A percentile compares a stretch with the other conserved stretches of the same genome.
phyloP scores from a whole-genome alignment of 2,888 invertebrate genomes.

The Nomada fabriciana region DNA sequence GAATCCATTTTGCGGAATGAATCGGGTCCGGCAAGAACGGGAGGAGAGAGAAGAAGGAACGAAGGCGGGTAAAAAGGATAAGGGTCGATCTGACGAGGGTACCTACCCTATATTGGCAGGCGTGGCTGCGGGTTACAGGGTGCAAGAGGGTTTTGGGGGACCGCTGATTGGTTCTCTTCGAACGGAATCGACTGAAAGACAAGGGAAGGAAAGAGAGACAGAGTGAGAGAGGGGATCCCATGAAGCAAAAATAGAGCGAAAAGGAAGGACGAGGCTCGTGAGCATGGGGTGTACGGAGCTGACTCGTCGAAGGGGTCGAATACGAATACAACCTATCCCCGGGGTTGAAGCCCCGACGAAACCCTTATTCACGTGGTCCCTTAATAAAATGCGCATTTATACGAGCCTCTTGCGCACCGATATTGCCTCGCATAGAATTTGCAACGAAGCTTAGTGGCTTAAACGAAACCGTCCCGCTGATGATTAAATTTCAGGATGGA shows the following conservation, averaged over 20 bases:
- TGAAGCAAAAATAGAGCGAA: conserved; percentile 48
- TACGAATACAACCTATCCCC: conserved; percentile 58
- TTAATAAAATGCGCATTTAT: conserved; percentile 83
- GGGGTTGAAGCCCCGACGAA: conserved; percentile 56
- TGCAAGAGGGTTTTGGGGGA: conserved; percentile 78
- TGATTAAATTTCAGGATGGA: conserved; percentile 52
- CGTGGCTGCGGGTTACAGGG: conserved; percentile 82
- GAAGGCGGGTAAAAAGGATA: conserved; percentile 73
- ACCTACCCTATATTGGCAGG: conserved; percentile 84
- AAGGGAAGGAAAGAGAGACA: conserved; percentile 33
- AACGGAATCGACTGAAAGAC: conserved; percentile 71
- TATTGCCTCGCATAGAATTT: conserved; percentile 73
- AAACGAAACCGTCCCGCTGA: conserved; percentile 33
- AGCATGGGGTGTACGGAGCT: conserved; percentile 56
- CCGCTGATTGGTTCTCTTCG: conserved; percentile 82
- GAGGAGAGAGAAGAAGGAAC: conserved; percentile 55
- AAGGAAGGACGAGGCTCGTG: conserved; percentile 33
- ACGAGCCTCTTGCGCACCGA: conserved; percentile 69
- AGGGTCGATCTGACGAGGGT: conserved; percentile 82
- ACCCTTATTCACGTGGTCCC: conserved; percentile 73
- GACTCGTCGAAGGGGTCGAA: conserved; percentile 68
- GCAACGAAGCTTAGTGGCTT: conserved; percentile 64
- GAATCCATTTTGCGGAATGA: conserved; percentile 83
- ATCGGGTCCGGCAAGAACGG: conserved; percentile 72
- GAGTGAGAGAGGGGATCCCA: not conserved